These are phyloP conservation scores for Natator depressus DNA, from an alignment of 2,113 vertebrate genomes.

Conservation along the genomic window DNA sequence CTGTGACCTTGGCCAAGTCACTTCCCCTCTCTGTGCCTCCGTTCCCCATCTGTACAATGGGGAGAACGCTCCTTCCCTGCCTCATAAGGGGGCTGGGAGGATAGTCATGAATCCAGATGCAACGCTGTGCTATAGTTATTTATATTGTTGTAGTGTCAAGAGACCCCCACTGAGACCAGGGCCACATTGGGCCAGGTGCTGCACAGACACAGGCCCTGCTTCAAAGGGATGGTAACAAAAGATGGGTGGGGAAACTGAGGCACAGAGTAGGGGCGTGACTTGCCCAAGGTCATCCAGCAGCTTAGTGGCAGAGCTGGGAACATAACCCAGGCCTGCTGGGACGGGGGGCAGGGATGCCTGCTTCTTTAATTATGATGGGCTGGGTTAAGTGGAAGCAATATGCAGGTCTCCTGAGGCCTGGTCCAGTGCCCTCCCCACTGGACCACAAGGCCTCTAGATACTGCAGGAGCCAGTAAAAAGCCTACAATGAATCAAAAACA, in stretches of 20 bases:
- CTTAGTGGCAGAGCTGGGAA: background rate
- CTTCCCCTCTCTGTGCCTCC: too few relatives aligned
- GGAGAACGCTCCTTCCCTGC: too few relatives aligned
- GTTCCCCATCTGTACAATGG: too few relatives aligned
- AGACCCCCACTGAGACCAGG: background rate
- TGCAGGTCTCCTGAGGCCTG: background rate
- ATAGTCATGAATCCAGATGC: background rate
- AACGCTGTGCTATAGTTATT: background rate
- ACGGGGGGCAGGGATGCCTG: background rate
- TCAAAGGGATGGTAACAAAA: background rate
- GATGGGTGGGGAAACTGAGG: background rate
- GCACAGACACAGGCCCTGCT: background rate
- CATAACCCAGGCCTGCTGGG: background rate
- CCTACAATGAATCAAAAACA: background rate
- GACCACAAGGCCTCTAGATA: fast-evolving
- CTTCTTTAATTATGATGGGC: background rate
- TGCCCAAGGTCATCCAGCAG: background rate
- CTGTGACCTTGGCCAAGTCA: too few relatives aligned
- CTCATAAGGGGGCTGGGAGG: background rate
- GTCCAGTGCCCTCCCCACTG: background rate
- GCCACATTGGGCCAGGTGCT: background rate
- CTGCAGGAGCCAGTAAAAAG: background rate
- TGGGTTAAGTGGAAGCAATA: background rate
- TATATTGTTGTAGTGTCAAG: fast-evolving
- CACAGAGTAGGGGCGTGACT: background rate